Conservation (phyloP, 2,797 vertebrate species). For the Echiichthys vipera region DNA sequence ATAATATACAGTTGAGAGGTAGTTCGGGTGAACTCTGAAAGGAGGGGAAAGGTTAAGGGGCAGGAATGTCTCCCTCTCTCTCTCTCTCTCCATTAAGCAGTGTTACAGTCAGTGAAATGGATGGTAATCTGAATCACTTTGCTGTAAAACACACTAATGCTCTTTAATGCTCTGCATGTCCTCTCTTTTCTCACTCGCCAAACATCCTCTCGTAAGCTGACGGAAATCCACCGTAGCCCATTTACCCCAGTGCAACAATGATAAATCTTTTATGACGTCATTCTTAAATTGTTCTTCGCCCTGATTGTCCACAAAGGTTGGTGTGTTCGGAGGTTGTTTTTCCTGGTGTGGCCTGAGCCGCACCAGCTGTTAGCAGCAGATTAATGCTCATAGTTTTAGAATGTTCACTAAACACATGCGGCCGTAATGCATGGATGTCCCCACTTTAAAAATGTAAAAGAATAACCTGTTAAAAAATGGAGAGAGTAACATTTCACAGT, state of each 20-base stretch:
- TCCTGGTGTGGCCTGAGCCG: no score
- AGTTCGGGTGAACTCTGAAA: constrained; percentile 21
- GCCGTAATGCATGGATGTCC: no score
- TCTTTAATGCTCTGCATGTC: constrained; percentile 45
- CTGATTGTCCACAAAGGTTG: no score
- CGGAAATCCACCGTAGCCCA: constrained; percentile 8
- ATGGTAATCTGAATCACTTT: constrained; percentile 56
- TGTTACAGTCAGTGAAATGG: constrained; percentile 41
- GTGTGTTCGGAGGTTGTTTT: no score
- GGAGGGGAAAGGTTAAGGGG: constrained; percentile 33
- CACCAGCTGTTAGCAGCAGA: no score
- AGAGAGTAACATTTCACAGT: no score
- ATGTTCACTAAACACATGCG: no score
- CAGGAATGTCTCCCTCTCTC: not conserved
- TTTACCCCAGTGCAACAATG: not conserved
- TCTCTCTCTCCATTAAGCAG: constrained; percentile 51
- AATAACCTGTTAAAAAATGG: no score
- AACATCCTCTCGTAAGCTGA: constrained; percentile 34
- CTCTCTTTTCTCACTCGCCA: constrained; percentile 1
- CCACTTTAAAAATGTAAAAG: no score
- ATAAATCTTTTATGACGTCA: no score
- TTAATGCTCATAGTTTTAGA: no score
- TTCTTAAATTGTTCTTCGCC: no score
- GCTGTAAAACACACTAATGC: constrained; percentile 58
- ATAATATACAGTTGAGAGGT: not conserved